A percentile compares a stretch with the other conserved stretches of the same genome.
Evolutionary conservation across 2,888 invertebrate genomes (phyloP).

Genomic region (Eristalis tenax): DNA sequence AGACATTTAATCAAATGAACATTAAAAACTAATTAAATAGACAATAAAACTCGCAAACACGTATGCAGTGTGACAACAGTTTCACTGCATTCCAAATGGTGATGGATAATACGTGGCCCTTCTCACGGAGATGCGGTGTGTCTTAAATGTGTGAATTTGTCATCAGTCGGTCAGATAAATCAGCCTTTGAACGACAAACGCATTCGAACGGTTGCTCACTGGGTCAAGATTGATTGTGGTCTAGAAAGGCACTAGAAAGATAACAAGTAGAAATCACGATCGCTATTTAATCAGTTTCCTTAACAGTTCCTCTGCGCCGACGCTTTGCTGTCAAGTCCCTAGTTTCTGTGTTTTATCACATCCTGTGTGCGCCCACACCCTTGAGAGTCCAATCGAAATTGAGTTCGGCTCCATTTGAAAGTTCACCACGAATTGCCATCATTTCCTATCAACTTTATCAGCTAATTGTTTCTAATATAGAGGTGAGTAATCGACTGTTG

Average conservation of each 20-base stretch:
- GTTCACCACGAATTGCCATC: background rate
- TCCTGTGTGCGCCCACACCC: no score
- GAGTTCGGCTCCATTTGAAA: no score
- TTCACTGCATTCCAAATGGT: background rate
- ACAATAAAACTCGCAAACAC: background rate
- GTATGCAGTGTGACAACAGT: background rate
- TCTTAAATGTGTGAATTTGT: no score
- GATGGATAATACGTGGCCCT: no score
- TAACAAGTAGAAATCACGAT: background rate
- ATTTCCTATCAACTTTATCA: conserved; percentile 48
- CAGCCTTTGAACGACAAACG: no score
- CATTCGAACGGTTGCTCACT: no score
- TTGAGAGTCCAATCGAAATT: no score
- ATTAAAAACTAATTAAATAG: conserved; percentile 7
- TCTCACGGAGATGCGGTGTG: no score
- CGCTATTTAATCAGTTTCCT: background rate
- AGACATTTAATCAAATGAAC: conserved; percentile 1
- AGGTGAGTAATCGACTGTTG: conserved; percentile 54
- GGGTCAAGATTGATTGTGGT: background rate
- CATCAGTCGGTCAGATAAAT: no score
- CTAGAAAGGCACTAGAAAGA: background rate
- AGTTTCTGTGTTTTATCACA: background rate
- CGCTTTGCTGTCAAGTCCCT: background rate
- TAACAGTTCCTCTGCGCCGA: background rate
- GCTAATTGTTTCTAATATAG: conserved; percentile 52